Percentiles rank a stretch among this genome's conserved stretches.
Conservation (phyloP, 2,113 vertebrate genomes). For the Heterotilapia buettikoferi region DNA sequence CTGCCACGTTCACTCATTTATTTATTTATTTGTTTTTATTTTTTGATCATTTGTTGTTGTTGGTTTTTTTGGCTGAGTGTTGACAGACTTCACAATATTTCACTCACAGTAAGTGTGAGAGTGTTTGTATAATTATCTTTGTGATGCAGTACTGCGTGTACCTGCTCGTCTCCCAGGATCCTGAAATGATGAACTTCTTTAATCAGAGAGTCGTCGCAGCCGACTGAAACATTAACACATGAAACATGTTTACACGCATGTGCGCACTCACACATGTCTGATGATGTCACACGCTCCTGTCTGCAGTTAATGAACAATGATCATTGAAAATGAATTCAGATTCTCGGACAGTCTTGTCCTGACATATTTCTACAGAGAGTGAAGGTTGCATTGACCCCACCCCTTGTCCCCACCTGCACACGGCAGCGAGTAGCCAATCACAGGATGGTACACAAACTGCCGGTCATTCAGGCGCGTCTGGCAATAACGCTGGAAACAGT, state of each 20-base stretch:
- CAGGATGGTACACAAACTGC: constrained; percentile 74
- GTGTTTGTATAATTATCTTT: not conserved
- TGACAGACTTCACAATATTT: not conserved
- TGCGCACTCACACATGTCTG: not conserved
- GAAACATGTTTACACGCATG: not conserved
- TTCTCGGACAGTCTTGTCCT: not conserved
- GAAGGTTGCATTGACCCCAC: not conserved
- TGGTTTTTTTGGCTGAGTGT: not conserved
- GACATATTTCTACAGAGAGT: not conserved
- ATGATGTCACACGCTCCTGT: not conserved
- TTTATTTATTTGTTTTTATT: not conserved
- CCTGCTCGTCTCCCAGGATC: constrained; percentile 86
- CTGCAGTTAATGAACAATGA: not conserved
- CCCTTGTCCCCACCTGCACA: constrained; percentile 73
- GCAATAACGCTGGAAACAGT: constrained; percentile 87
- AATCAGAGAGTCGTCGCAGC: constrained; percentile 84
- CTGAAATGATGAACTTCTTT: constrained; percentile 92
- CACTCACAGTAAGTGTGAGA: not conserved
- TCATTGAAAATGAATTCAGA: not conserved
- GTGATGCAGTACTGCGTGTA: constrained; percentile 11
- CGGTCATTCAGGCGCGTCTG: constrained; percentile 83
- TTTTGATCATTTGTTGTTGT: not conserved
- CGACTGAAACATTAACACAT: constrained; percentile 8
- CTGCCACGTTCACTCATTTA: not conserved
- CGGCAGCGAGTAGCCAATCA: constrained; percentile 85